A percentile compares a stretch with the other conserved stretches of the same genome.
phyloP scores from a whole-genome alignment of 2,797 vertebrate species.

The Lutjanus campechanus region DNA sequence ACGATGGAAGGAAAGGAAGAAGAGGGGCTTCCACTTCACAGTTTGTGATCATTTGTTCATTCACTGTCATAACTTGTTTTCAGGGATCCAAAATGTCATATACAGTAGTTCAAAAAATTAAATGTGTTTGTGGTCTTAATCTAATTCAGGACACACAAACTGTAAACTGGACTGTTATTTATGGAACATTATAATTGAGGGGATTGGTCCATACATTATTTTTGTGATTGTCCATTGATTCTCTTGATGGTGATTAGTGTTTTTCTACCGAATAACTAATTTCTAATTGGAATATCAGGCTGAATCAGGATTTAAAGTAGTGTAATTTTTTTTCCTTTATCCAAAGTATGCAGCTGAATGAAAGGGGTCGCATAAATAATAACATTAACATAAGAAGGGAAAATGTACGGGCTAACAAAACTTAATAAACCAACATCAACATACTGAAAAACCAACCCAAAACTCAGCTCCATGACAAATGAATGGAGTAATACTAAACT shows the following conservation, averaged over 20 bases:
- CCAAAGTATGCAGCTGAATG: conserved; percentile 32
- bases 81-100: conserved; percentile 46
- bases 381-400: conserved; percentile 28
- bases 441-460: conserved; percentile 53
- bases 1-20: conserved; percentile 54
- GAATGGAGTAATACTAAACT: conserved; percentile 47
- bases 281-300: conserved; percentile 12
- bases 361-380: conserved; percentile 29
- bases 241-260: conserved; percentile 33
- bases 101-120: conserved; percentile 32
- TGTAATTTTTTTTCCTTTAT: conserved; percentile 29
- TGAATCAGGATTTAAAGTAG: conserved; percentile 11
- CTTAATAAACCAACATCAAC: conserved; percentile 41
- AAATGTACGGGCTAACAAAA: conserved; percentile 30
- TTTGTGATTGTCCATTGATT: conserved; percentile 75
- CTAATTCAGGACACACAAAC: conserved; percentile 34
- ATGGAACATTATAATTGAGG: conserved; percentile 36
- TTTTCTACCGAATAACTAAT: conserved; percentile 26
- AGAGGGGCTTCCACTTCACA: conserved; percentile 44
- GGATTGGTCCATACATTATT: conserved; percentile 25
- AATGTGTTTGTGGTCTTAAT: conserved; percentile 11
- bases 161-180: conserved; percentile 42
- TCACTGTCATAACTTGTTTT: conserved; percentile 30
- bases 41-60: conserved; percentile 31
- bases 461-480: conserved; percentile 32